These are phyloP conservation scores for Galleria mellonella DNA, from an alignment of 1,140 invertebrate species.

Conservation along the genomic window DNA sequence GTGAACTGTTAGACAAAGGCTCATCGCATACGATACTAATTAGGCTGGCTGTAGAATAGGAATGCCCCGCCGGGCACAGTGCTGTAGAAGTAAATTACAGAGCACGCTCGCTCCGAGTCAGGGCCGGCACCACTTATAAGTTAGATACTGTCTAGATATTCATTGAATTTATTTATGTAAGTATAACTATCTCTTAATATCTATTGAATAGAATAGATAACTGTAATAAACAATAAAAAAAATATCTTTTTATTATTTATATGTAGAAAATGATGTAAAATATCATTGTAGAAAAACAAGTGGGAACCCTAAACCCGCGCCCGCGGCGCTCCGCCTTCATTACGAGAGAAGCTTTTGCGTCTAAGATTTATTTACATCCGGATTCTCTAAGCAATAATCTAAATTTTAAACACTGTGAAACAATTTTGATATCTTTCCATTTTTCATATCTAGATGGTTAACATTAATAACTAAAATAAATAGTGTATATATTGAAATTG, in stretches of 20 bases:
- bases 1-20: slow-evolving; percentile 65
- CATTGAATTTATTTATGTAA: too few species aligned
- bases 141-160: neutral
- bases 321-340: slow-evolving; percentile 15
- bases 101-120: slow-evolving; percentile 17
- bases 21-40: slow-evolving; percentile 61
- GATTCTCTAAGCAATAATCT: slow-evolving; percentile 39
- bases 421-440: slow-evolving; percentile 1
- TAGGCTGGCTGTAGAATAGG: slow-evolving; percentile 38
- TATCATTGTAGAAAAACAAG: too few species aligned
- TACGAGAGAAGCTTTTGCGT: slow-evolving; percentile 39
- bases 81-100: slow-evolving; percentile 31
- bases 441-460: neutral
- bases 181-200: too few species aligned
- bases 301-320: slow-evolving; percentile 5
- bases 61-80: slow-evolving; percentile 47
- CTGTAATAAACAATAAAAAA: too few species aligned
- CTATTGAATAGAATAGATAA: too few species aligned
- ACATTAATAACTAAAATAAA: too few species aligned
- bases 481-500: too few species aligned
- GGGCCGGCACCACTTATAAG: neutral
- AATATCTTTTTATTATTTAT: too few species aligned
- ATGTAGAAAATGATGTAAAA: too few species aligned
- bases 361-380: slow-evolving; percentile 62
- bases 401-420: neutral